These are phyloP conservation scores for Streblospio benedicti DNA, from an alignment of 1,140 invertebrate species.

Conservation along the genomic window DNA sequence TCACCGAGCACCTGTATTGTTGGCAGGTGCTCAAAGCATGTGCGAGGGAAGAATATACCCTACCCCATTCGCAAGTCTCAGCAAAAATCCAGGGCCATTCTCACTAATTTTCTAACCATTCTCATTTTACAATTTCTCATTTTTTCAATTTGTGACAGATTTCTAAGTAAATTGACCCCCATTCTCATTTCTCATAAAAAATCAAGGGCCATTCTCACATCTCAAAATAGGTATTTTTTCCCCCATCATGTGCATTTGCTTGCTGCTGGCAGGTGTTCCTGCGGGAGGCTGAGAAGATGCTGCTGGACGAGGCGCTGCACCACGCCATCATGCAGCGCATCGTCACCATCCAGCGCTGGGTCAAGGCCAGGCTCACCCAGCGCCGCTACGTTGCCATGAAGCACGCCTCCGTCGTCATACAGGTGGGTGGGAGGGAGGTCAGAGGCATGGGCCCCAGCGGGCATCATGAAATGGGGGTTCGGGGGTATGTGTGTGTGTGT, in stretches of 20 bases:
- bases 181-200: too few species aligned
- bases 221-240: too few species aligned
- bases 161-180: too few species aligned
- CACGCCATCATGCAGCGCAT: conserved; percentile 88
- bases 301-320: conserved; percentile 81
- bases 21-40: too few species aligned
- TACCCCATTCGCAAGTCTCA: too few species aligned
- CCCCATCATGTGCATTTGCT: neutral
- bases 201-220: too few species aligned
- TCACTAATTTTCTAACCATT: too few species aligned
- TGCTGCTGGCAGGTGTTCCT: conserved; percentile 67
- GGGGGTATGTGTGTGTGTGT: neutral
- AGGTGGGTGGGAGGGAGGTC: conserved; percentile 45
- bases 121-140: too few species aligned
- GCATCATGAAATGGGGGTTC: neutral
- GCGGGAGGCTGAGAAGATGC: conserved; percentile 85
- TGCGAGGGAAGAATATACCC: too few species aligned
- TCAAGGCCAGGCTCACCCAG: conserved; percentile 69
- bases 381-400: conserved; percentile 65
- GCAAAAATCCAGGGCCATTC: too few species aligned
- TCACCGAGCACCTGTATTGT: too few species aligned
- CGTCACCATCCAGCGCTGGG: conserved; percentile 85
- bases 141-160: too few species aligned
- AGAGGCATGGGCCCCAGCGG: neutral
- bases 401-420: conserved; percentile 62